Percentiles rank a stretch among this genome's conserved stretches.
Conservation (phyloP, 2,113 vertebrate species). For the Micromys minutus region DNA sequence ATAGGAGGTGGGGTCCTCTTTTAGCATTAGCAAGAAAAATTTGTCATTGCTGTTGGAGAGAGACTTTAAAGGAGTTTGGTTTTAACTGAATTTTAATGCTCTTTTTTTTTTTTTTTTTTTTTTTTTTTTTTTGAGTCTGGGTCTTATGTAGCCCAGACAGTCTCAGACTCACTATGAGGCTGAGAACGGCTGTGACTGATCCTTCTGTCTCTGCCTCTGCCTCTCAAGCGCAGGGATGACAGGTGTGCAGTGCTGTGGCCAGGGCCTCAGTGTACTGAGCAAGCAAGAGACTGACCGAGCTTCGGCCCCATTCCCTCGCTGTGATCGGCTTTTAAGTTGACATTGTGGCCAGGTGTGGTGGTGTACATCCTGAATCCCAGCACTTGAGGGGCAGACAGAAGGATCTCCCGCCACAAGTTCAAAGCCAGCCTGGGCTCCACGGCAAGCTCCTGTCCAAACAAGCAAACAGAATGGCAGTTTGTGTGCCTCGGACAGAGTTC, state of each 20-base stretch:
- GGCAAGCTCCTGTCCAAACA: not conserved
- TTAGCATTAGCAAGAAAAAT: not conserved
- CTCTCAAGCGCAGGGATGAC: not conserved
- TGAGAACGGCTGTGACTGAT: not conserved
- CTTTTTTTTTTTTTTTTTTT: not conserved
- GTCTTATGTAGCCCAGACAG: not conserved
- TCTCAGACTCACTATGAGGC: not conserved
- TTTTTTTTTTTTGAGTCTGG: not conserved
- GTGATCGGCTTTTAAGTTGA: not conserved
- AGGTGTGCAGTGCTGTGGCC: not conserved
- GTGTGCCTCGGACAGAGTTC: not conserved
- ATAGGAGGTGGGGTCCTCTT: not conserved
- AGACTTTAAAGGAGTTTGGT: not conserved
- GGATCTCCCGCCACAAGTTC: not conserved
- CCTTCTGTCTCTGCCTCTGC: not conserved
- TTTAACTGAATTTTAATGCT: not conserved
- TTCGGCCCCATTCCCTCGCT: not conserved
- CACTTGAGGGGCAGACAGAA: not conserved
- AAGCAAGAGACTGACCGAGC: not conserved
- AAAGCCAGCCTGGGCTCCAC: not conserved
- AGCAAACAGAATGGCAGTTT: not conserved
- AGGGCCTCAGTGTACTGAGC: not conserved
- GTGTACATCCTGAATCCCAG: not conserved
- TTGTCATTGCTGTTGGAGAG: not conserved
- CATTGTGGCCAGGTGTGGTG: too few species aligned